These are phyloP conservation scores for Malurus alboscapulatus DNA, from an alignment of 2,113 vertebrate species.

Conservation along the genomic window DNA sequence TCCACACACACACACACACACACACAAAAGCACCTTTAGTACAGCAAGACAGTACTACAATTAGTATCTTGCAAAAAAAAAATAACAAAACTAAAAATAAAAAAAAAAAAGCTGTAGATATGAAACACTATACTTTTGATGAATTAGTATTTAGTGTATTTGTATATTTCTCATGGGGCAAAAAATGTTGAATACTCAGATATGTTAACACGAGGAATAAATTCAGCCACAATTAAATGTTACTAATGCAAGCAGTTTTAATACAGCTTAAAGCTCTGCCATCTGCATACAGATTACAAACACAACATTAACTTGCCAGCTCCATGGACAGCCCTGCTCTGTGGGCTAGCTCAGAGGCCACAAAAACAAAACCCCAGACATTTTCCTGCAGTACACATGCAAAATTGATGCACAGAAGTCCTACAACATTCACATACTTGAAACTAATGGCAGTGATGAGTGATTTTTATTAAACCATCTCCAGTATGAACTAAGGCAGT, in stretches of 20 bases:
- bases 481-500: not conserved
- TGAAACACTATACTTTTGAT: conserved; percentile 53
- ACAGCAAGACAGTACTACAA: conserved; percentile 70
- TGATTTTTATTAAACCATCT: not conserved
- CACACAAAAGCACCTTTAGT: conserved; percentile 70
- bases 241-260: conserved; percentile 66
- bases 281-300: conserved; percentile 10
- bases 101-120: conserved; percentile 66
- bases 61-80: conserved; percentile 78
- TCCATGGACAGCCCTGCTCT: not conserved
- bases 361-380: not conserved
- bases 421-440: not conserved
- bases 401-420: not conserved
- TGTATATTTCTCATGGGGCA: conserved; percentile 35
- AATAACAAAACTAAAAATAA: conserved; percentile 16
- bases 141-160: conserved; percentile 75
- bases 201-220: conserved; percentile 63
- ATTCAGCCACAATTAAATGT: conserved; percentile 68
- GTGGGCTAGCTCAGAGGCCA: not conserved
- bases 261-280: conserved; percentile 62
- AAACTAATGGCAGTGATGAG: not conserved
- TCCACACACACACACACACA: conserved; percentile 27
- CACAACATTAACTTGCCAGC: conserved; percentile 7
- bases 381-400: not conserved
- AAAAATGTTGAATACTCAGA: conserved; percentile 44